Evolutionary conservation across 2,797 vertebrate genomes (phyloP).

Genomic region (Coluber constrictor): DNA sequence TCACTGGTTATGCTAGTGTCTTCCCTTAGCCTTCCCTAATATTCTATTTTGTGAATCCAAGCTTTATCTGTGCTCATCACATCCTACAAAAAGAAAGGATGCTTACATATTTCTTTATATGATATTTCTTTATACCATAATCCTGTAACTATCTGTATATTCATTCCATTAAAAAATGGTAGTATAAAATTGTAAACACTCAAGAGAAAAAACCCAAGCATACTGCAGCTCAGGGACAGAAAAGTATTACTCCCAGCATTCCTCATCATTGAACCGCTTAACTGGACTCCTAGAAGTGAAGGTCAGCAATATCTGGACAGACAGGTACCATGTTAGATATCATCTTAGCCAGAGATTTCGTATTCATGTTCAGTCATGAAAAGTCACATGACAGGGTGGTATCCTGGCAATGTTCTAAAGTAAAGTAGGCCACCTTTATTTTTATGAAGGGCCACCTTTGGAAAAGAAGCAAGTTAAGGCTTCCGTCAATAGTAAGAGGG

Average conservation of each 20-base stretch:
- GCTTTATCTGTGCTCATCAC: not conserved
- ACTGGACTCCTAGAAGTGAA: not conserved
- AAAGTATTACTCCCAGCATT: not conserved
- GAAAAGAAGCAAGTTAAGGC: not conserved
- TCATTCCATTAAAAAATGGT: not conserved
- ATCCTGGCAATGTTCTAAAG: not conserved
- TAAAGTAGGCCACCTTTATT: not conserved
- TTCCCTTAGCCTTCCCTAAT: not conserved
- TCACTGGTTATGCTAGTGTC: not conserved
- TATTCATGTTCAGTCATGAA: not conserved
- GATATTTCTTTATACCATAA: not conserved
- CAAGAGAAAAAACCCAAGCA: not conserved
- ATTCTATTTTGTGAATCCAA: not conserved
- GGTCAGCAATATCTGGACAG: not conserved
- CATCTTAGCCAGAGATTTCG: not conserved
- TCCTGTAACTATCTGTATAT: not conserved
- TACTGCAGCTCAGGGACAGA: not conserved
- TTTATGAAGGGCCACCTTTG: not conserved
- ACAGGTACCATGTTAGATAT: not conserved
- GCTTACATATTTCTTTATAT: not conserved
- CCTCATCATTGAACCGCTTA: not conserved
- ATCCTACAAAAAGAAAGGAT: not conserved
- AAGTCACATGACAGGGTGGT: not conserved
- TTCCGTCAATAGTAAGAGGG: not conserved
- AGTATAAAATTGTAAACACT: not conserved